Base-by-base conservation (phyloP, 1,140 invertebrate species). In the Neotoxoptera formosana region DNA sequence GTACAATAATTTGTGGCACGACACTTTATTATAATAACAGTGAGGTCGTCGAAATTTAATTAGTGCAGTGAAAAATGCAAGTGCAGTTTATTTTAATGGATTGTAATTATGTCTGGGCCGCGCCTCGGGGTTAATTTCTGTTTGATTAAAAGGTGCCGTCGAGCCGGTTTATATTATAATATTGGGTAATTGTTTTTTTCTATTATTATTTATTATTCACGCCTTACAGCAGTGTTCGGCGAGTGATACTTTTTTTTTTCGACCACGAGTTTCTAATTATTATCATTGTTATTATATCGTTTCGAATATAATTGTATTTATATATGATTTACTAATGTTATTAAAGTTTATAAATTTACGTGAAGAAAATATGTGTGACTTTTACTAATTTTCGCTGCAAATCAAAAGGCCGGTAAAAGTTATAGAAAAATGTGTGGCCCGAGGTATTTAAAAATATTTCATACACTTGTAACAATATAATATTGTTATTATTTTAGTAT, bases 71-170 rank as follows among this genome's bases (percentile, higher is more conserved):
- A 76, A n/a, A 67, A 76, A 76, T 76, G 30, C 30, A 76, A 76
- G 60, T 76, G 60, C 60, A 76, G 60, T 76, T 67, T 76, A 17
- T n/a, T 76, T 76, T 76, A 76, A 76, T 76, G 60, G 60, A 76
- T 76, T n/a, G 30, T 76, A 76, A 76, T 76, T 76, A 76, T 76
- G 60, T 76, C n/a, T 76, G 60, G 3, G 14, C 14, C n/a, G 4
- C 6, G 60, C 30, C 30, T 4, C n/a, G 60, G 60, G 30, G 30
- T 76, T 76, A 76, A 76, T 76, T 76, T 76, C 60, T n/a, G 60
- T n/a, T 76, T n/a, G 60, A n/a, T 76, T 76, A 76, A 76, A 76
- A 76, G n/a, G 30, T n/a, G 30, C 30, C 17, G 60, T 7, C 60
- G 14, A 76, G 60, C 30, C 14, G 60, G 60, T 7, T n/a, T 76